A percentile compares a stretch with the other conserved stretches of the same genome.
Conservation (phyloP, 2,113 vertebrate species). For the Tor tambroides region DNA sequence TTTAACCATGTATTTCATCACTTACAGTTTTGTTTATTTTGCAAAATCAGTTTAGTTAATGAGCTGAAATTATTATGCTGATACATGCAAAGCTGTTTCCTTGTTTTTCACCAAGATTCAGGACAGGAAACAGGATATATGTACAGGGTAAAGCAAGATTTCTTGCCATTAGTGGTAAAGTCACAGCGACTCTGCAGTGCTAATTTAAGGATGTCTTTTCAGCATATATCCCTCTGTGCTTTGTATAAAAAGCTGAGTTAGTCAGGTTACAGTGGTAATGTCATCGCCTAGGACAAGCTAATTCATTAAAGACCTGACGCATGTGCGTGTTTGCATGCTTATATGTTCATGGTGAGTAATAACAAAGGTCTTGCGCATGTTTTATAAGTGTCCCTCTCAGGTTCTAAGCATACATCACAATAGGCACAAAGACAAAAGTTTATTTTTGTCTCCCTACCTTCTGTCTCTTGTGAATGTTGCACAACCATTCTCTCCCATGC, state of each 20-base stretch:
- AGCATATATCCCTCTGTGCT: slow-evolving; percentile 14
- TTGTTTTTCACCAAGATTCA: slow-evolving; percentile 12
- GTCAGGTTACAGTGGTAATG: not conserved
- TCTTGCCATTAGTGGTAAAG: not conserved
- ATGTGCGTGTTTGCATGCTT: slow-evolving; percentile 4
- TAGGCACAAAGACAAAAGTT: slow-evolving; percentile 49
- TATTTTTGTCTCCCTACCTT: slow-evolving; percentile 58
- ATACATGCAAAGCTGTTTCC: slow-evolving; percentile 12
- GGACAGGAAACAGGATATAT: slow-evolving; percentile 10
- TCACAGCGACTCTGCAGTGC: not conserved
- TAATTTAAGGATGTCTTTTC: slow-evolving; percentile 12
- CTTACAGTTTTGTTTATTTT: not conserved
- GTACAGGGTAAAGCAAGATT: not conserved
- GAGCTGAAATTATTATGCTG: slow-evolving; percentile 29
- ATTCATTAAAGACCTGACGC: slow-evolving; percentile 13
- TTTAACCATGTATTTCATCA: slow-evolving; percentile 1
- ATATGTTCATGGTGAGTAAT: slow-evolving; percentile 40
- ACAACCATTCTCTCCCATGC: not conserved
- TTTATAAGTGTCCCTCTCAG: slow-evolving; percentile 73
- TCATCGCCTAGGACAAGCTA: not conserved
- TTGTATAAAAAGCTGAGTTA: slow-evolving; percentile 37
- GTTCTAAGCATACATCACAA: slow-evolving; percentile 62
- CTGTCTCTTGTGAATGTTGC: slow-evolving; percentile 29
- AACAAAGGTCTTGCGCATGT: slow-evolving; percentile 42
- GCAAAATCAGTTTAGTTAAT: not conserved